Base-by-base conservation (phyloP, 2,113 vertebrate genomes). In the Ptychochromis oligacanthus region DNA sequence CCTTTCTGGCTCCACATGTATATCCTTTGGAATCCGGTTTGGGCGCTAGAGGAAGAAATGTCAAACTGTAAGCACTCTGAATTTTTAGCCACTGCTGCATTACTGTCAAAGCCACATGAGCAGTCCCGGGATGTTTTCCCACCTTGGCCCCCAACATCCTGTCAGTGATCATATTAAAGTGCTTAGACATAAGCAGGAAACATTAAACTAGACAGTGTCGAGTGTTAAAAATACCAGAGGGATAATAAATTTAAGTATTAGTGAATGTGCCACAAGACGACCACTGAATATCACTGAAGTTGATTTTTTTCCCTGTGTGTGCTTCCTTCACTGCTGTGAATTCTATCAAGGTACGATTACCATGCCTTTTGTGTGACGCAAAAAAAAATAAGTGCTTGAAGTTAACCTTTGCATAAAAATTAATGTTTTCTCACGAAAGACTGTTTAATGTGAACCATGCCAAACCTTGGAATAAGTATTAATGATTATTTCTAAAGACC, bases 21-120 rank as follows among this genome's bases (percentile, higher is more conserved):
- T 94, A 87, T 98, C 97, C 96, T 98, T 99, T 85, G 97, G 97
- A 93, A 99, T 96, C 92, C 97, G 95, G 94, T 98, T 96, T 1
- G 96, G 97, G 91, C 97, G 97, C 98, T 98, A 85, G 26, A 38
- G 58, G 55, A 56, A 38, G 20, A 85, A 43, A 87, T 11, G 36
- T 76, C 76, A 38, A 43, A 61, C 7, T 55, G 52, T 92, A 40
- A 91, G 70, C 8, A 9, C 20, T 61, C 14, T 36, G 12, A 13
- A n/a, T 55, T 60, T 70, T 75, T 17, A 59, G 52, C 36, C 31
- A 70, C 58, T 55, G 43, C 22, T 64, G 40, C 67, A 54, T 55
- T n/a, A 20, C 62, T 64, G 82, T 88, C 77, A 85, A 43, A 40
- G 36, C 52, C 46, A 54, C 46, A 34, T 72, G 24, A 72, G 46